These are phyloP conservation scores for Channallabes apus DNA, from an alignment of 2,797 vertebrate genomes.

Conservation along the genomic window DNA sequence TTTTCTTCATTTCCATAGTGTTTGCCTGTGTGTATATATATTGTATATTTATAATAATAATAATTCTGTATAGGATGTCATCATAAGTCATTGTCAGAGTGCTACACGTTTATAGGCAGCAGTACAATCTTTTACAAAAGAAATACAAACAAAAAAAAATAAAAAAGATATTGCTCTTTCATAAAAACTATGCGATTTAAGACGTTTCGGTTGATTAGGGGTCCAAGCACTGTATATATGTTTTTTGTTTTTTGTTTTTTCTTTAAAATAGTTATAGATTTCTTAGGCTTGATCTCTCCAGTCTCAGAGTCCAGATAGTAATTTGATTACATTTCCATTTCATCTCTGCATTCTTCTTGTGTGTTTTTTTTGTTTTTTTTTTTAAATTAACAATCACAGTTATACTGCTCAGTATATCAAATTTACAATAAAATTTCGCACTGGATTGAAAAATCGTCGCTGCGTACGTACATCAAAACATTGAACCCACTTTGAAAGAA, in stretches of 20 bases:
- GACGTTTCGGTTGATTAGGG: conserved; percentile 54
- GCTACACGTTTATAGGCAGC: conserved; percentile 78
- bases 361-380: neutral
- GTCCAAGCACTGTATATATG: conserved; percentile 31
- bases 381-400: conserved; percentile 2
- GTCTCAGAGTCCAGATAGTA: neutral
- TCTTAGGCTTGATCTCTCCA: neutral
- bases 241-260: neutral
- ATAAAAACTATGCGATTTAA: conserved; percentile 65
- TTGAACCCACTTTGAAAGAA: neutral
- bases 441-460: neutral
- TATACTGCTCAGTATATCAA: neutral
- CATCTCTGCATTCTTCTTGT: no score
- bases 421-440: neutral
- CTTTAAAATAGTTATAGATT: neutral
- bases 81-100: conserved; percentile 72
- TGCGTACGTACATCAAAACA: conserved; percentile 16
- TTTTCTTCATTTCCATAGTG: conserved; percentile 45
- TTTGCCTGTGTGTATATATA: conserved; percentile 49
- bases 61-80: conserved; percentile 47
- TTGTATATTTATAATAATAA: conserved; percentile 24
- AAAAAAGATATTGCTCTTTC: conserved; percentile 78
- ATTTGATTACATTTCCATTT: neutral
- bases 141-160: conserved; percentile 50
- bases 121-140: conserved; percentile 73